These are phyloP conservation scores for Busseola fusca DNA, from an alignment of 2,888 invertebrate species.

Conservation along the genomic window DNA sequence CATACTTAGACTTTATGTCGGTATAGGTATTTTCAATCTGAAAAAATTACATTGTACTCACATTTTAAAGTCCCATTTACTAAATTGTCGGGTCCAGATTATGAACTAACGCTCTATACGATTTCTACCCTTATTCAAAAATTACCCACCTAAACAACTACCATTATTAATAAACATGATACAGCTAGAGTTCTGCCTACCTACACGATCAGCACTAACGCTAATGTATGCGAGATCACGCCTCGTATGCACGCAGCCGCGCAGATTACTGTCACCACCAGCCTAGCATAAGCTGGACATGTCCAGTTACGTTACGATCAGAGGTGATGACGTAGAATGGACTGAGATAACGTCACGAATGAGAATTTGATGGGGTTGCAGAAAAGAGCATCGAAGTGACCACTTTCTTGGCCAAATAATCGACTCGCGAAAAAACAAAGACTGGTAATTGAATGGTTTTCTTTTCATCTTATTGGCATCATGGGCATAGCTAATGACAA, in stretches of 20 bases:
- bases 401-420: neutral
- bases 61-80: neutral
- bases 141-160: conserved; percentile 4
- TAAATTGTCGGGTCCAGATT: neutral
- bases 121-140: conserved; percentile 6
- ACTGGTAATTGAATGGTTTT: neutral
- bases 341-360: neutral
- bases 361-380: neutral
- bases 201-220: conserved; percentile 53
- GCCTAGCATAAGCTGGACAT: conserved; percentile 32
- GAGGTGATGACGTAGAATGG: neutral
- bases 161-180: conserved; percentile 55
- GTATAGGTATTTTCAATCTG: neutral
- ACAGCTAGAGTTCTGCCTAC: conserved; percentile 32
- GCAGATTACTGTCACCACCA: conserved; percentile 45
- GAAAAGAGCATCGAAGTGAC: neutral
- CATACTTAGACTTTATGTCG: neutral
- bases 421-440: neutral
- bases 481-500: neutral
- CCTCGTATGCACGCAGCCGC: conserved; percentile 46
- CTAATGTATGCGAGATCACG: conserved; percentile 66
- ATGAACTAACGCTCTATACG: neutral
- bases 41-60: neutral
- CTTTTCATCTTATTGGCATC: neutral
- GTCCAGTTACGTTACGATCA: conserved; percentile 1